These are phyloP conservation scores for Xestia xanthographa DNA, from an alignment of 2,888 invertebrate genomes.

Conservation along the genomic window DNA sequence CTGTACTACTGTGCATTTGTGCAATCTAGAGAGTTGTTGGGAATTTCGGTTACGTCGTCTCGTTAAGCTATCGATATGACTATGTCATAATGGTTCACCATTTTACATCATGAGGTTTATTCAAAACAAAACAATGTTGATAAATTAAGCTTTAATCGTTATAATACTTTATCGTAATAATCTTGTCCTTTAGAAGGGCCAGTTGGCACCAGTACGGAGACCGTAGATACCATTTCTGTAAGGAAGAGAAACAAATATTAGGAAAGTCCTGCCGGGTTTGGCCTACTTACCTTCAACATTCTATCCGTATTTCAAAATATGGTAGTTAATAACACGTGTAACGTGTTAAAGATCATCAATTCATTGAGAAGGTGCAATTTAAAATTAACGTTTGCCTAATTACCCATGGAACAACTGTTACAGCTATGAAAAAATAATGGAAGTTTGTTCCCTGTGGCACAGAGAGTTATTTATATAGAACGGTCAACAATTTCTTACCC, in stretches of 20 bases:
- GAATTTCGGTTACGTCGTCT: too few relatives aligned
- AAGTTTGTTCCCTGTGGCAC: neutral
- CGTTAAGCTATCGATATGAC: too few relatives aligned
- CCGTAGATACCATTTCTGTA: conserved; percentile 51
- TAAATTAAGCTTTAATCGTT: conserved; percentile 41
- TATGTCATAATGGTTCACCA: neutral
- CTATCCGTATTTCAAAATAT: too few relatives aligned
- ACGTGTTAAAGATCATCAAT: neutral
- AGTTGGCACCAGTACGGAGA: conserved; percentile 25
- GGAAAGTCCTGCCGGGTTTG: too few relatives aligned
- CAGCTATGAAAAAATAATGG: too few relatives aligned
- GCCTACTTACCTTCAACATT: neutral
- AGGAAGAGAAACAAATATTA: conserved; percentile 9
- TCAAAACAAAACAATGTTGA: conserved; percentile 4
- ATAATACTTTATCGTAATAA: conserved; percentile 2
- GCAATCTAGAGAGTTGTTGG: neutral
- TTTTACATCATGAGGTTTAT: neutral
- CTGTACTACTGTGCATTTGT: neutral
- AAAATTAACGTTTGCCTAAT: neutral
- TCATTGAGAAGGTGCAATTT: neutral
- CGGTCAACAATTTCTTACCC: conserved; percentile 11
- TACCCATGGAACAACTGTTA: neutral
- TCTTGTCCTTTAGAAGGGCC: conserved; percentile 40
- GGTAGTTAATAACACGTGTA: too few relatives aligned
- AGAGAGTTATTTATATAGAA: too few relatives aligned